phyloP scores from a whole-genome alignment of 2,888 invertebrate genomes.

The Junonia oenone region DNA sequence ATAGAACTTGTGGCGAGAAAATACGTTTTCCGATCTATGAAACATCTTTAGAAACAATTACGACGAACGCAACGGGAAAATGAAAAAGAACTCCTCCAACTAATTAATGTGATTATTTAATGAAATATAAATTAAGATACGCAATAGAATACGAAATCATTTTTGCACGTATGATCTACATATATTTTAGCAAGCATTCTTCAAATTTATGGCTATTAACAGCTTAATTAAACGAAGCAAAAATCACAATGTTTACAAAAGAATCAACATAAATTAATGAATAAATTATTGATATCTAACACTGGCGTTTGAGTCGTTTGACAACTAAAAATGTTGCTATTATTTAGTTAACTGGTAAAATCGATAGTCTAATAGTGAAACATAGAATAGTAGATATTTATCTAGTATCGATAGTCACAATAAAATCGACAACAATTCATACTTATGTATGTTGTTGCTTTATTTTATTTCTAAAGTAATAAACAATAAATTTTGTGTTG shows the following conservation, averaged over 20 bases:
- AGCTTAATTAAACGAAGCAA: background rate
- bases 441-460: too few species aligned
- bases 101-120: constrained; percentile 1
- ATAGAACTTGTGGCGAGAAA: constrained; percentile 48
- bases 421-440: too few species aligned
- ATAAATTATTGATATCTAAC: background rate
- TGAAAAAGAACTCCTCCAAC: background rate
- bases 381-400: too few species aligned
- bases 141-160: constrained; percentile 1
- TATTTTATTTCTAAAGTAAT: too few species aligned
- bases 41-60: constrained; percentile 41
- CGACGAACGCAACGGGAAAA: background rate
- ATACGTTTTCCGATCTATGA: constrained; percentile 45
- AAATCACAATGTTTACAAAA: constrained; percentile 9
- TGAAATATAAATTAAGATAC: background rate
- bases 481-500: too few species aligned
- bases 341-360: too few species aligned
- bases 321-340: background rate
- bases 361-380: too few species aligned
- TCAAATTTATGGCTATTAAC: background rate
- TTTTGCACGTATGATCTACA: background rate
- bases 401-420: too few species aligned
- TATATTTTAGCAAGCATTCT: constrained; percentile 5
- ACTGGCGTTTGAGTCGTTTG: background rate
- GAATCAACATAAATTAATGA: background rate